These are phyloP conservation scores for Ceratina calcarata DNA, from an alignment of 1,140 invertebrate species.

Conservation along the genomic window DNA sequence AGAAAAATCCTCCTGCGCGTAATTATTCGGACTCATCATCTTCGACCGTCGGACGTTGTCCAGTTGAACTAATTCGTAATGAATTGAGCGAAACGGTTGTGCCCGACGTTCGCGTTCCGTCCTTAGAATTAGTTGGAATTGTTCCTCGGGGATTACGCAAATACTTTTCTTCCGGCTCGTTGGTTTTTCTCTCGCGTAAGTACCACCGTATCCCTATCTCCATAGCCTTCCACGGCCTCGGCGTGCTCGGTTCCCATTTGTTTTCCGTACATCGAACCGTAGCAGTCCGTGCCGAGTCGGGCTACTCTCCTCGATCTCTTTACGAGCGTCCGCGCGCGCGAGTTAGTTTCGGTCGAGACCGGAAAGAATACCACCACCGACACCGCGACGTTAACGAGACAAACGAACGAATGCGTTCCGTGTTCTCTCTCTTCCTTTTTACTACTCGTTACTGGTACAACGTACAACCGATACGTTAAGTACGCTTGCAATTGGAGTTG, in stretches of 20 bases:
- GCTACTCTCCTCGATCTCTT: neutral
- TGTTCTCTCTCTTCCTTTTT: no score
- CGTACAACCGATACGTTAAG: no score
- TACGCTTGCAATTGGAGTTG: no score
- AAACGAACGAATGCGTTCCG: neutral
- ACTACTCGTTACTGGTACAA: no score
- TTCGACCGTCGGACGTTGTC: no score
- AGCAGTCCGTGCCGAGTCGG: neutral
- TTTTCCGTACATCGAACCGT: conserved; percentile 38
- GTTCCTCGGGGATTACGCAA: conserved; percentile 32
- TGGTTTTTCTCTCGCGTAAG: conserved; percentile 5
- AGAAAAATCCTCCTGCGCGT: neutral
- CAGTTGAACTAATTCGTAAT: no score
- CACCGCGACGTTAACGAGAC: conserved; percentile 20
- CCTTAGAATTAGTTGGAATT: neutral
- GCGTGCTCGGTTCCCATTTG: conserved; percentile 39
- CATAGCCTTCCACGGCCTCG: conserved; percentile 5
- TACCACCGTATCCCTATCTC: neutral
- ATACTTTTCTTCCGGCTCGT: conserved; percentile 30
- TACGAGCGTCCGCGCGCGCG: neutral
- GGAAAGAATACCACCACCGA: neutral
- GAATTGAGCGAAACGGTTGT: conserved; percentile 19
- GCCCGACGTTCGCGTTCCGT: neutral
- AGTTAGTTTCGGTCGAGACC: neutral
- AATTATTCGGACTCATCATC: no score